Evolutionary conservation across 2,113 vertebrate genomes (phyloP).

Genomic region (Fregetta grallaria): DNA sequence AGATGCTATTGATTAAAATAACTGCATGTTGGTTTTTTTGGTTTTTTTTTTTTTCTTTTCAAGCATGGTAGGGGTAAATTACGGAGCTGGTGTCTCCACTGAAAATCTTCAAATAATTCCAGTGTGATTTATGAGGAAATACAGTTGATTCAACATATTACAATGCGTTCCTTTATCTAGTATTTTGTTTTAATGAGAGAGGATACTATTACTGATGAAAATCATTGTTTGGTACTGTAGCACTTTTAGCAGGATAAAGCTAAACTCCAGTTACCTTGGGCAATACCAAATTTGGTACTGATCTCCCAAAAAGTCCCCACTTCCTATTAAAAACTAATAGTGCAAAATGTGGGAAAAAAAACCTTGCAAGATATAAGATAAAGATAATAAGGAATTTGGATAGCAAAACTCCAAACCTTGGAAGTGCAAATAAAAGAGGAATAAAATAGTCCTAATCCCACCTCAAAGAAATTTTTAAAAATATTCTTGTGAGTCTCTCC

Average conservation of each 20-base stretch:
- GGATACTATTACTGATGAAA: neutral
- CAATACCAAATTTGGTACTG: neutral
- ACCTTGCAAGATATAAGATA: neutral
- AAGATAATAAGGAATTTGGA: neutral
- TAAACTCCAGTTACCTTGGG: neutral
- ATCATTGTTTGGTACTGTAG: neutral
- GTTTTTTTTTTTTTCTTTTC: neutral
- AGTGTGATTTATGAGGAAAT: neutral
- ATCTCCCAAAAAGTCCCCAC: neutral
- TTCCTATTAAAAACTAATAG: neutral
- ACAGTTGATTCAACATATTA: neutral
- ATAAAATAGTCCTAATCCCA: neutral
- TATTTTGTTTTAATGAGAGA: neutral
- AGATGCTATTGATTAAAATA: neutral
- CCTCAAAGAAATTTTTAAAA: neutral
- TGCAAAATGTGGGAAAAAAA: neutral
- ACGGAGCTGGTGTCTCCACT: neutral
- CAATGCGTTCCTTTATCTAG: neutral
- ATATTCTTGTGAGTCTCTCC: neutral
- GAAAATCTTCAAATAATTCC: neutral
- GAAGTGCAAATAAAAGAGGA: neutral
- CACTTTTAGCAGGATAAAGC: neutral
- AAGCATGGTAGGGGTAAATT: neutral
- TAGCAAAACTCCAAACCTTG: neutral
- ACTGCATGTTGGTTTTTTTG: accelerated